Base-by-base conservation (phyloP, 1,140 invertebrate species). In the Lasioglossum baleicum region DNA sequence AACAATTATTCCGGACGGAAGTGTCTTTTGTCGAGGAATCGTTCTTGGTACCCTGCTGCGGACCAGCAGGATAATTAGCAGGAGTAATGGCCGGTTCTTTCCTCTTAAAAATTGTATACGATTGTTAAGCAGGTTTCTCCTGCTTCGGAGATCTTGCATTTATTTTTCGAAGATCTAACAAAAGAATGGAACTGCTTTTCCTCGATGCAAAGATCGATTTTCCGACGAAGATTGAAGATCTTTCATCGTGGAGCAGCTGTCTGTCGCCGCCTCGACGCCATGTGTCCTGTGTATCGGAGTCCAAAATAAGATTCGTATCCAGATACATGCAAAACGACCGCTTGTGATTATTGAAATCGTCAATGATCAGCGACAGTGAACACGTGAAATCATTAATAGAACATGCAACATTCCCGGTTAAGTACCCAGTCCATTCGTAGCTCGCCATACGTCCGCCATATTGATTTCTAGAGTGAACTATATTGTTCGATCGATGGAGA, bases 331-430 rank as follows among this genome's bases (percentile, higher is more conserved):
- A 83, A 83, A 74, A 56, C 81, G 80, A 56, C 26, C 65, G 78
- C 71, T 75, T 79, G 42, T 78, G 53, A 75, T 79, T 71, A 61
- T 63, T 67, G 56, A n/a, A 58, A 58, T 58, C 17, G 40, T 70
- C 65, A 78, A 76, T 83, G 44, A 73, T 73, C 73, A 81, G 81
- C 81, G 81, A 80, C 70, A 80, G 64, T 80, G 61, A 84, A 82
- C 83, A 82, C 73, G 66, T 78, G 78, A 78, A 83, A 75, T 75
- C 71, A 77, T 83, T 77, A 83, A 83, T 77, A 72, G 75, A 79
- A 81, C 88, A 88, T 87, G 88, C 88, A 88, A 86, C 84, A 89
- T 84, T 87, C 82, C 80, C 85, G 79, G 13, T 85, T 74, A 82
- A 87, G 74, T 82, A 66, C 75, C 69, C 73, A 88, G 51, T 85